Base-by-base conservation (phyloP, 2,113 vertebrate species). In the Ibidorhyncha struthersii region DNA sequence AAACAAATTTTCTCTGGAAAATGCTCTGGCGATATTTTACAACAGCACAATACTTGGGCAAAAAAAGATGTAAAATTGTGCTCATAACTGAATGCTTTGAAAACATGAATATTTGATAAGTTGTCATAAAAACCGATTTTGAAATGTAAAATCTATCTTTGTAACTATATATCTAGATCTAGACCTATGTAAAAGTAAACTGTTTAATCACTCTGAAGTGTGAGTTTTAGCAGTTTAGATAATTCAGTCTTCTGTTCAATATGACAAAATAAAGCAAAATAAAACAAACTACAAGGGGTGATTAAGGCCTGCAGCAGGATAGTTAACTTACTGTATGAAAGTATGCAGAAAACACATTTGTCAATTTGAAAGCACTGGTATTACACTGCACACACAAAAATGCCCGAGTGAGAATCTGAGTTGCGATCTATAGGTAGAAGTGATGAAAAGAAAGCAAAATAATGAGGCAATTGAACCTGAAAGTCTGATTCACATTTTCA, bases 401-500 rank as follows among this genome's bases (percentile, higher is more conserved):
- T 15, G 12, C 43, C 40, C 1, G 2, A 83, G 40, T 45, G 50
- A 90, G 86, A 93, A 72, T 66, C 47, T 76, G 62, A 93, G 53
- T 17, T 2, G 4, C 1, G 8, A 71, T 95, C 73, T 89, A 77
- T 53, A 86, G 43, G 72, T 70, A 89, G 43, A 76, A 89, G 40
- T 52, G 40, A 83, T 78, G 40, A 93, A 82, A 81, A 93, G 63
- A 83, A 92, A 79, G 36, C 25, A 79, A 94, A 89, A 89, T 62
- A 91, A 62, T 89, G 30, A 77, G 93, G 10, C 18, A 53, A 50
- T 34, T 79, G 70, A 91, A 94, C 70, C 43, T 76, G 81, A 84
- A 95, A 84, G 89, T 69, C 56, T 65, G 34, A 84, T 63, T 71
- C 83, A 72, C 17, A 27, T 94, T 95, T 92, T 92, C 55, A 82